phyloP scores from a whole-genome alignment of 2,888 invertebrate genomes.

The Coelopa pilipes region DNA sequence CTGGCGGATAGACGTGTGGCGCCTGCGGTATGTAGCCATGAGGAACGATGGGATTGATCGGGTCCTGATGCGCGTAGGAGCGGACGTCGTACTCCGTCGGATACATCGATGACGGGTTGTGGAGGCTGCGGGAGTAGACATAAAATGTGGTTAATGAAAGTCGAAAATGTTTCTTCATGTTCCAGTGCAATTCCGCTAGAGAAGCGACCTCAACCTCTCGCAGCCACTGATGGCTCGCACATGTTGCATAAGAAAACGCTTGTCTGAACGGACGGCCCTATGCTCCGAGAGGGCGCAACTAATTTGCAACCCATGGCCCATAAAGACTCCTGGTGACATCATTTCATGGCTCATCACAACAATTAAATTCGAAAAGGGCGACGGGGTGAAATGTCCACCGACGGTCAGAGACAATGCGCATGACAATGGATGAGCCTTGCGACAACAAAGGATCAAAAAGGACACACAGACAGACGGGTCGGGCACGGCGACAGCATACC shows the following conservation, averaged over 20 bases:
- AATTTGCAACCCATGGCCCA: not conserved
- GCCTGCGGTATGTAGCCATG: slow-evolving; percentile 48
- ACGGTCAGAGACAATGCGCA: slow-evolving; percentile 18
- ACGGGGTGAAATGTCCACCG: slow-evolving; percentile 5
- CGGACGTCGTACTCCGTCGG: slow-evolving; percentile 52
- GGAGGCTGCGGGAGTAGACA: slow-evolving; percentile 48
- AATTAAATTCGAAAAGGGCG: slow-evolving; percentile 48
- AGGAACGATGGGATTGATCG: slow-evolving; percentile 49
- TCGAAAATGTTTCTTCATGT: too few relatives aligned
- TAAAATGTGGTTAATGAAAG: not conserved
- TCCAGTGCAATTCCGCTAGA: too few relatives aligned
- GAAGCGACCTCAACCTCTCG: not conserved
- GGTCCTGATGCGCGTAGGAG: slow-evolving; percentile 50
- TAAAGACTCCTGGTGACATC: slow-evolving; percentile 55
- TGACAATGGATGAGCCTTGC: slow-evolving; percentile 48
- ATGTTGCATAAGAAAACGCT: slow-evolving; percentile 51
- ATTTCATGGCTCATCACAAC: slow-evolving; percentile 60
- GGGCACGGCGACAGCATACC: slow-evolving; percentile 18
- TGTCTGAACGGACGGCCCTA: not conserved
- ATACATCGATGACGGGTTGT: slow-evolving; percentile 51
- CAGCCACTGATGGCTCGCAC: slow-evolving; percentile 48
- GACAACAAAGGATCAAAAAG: slow-evolving; percentile 41
- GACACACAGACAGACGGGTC: not conserved
- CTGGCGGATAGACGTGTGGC: slow-evolving; percentile 42
- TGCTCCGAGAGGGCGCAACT: not conserved